These are phyloP conservation scores for Empis livida DNA, from an alignment of 2,888 invertebrate species.

Conservation along the genomic window DNA sequence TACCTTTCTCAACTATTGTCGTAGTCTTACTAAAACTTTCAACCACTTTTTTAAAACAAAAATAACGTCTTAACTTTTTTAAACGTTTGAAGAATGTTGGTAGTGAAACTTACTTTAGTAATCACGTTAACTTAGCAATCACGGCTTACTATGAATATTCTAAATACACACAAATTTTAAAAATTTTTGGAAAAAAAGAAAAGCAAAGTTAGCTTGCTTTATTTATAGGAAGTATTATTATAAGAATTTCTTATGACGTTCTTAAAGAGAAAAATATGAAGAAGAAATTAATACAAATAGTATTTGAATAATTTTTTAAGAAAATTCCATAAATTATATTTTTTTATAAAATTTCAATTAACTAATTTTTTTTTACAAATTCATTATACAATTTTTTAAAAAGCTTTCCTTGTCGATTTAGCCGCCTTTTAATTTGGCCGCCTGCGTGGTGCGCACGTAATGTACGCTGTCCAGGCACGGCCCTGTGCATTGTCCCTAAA, in stretches of 20 bases:
- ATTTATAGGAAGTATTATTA: not conserved
- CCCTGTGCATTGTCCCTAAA: no score
- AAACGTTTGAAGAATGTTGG: no score
- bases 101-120: no score
- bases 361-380: not conserved
- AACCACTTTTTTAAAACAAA: not conserved
- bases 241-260: not conserved
- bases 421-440: no score
- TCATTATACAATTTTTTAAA: not conserved
- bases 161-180: not conserved
- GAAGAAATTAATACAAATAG: not conserved
- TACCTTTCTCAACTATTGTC: not conserved
- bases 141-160: not conserved
- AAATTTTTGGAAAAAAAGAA: not conserved
- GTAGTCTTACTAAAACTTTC: not conserved
- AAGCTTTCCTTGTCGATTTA: not conserved
- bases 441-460: no score
- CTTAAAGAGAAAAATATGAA: not conserved
- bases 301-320: not conserved
- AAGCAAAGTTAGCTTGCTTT: not conserved
- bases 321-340: not conserved
- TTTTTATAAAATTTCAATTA: not conserved
- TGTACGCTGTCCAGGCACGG: no score
- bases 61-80: not conserved
- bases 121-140: not conserved